These are phyloP conservation scores for Marmota monax DNA, from an alignment of 2,113 vertebrate species.

Conservation along the genomic window DNA sequence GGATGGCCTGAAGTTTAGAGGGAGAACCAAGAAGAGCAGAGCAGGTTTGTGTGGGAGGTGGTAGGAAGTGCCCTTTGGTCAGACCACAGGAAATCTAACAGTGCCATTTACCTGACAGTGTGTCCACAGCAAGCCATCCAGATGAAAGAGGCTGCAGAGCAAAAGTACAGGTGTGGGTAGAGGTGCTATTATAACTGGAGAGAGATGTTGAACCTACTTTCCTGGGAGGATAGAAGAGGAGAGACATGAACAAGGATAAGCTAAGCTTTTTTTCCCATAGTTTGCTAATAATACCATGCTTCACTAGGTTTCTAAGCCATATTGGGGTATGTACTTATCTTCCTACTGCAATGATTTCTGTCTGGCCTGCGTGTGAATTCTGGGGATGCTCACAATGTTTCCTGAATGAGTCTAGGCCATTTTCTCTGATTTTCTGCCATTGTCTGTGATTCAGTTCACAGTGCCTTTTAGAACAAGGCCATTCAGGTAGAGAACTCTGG, in stretches of 20 bases:
- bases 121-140: slow-evolving; percentile 57
- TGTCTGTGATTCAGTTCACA: slow-evolving; percentile 76
- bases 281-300: slow-evolving; percentile 68
- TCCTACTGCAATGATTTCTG: slow-evolving; percentile 71
- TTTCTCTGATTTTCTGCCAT: slow-evolving; percentile 68
- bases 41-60: slow-evolving; percentile 51
- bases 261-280: slow-evolving; percentile 30
- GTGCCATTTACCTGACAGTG: slow-evolving; percentile 16
- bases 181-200: background rate
- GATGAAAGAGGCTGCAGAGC: slow-evolving; percentile 69
- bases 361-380: slow-evolving; percentile 68
- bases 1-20: background rate
- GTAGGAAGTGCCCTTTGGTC: background rate
- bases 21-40: slow-evolving; percentile 35
- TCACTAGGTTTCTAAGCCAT: slow-evolving; percentile 68
- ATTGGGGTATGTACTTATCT: slow-evolving; percentile 67
- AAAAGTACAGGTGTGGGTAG: slow-evolving; percentile 2
- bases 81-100: slow-evolving; percentile 56
- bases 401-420: slow-evolving; percentile 74
- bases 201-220: slow-evolving; percentile 42
- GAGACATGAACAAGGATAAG: background rate
- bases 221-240: background rate
- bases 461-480: slow-evolving; percentile 75
- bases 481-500: slow-evolving; percentile 72
- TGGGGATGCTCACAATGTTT: slow-evolving; percentile 73